A percentile compares a stretch with the other conserved stretches of the same genome.
Evolutionary conservation across 2,888 invertebrate genomes (phyloP).

Genomic region (Octonoba sinensis): DNA sequence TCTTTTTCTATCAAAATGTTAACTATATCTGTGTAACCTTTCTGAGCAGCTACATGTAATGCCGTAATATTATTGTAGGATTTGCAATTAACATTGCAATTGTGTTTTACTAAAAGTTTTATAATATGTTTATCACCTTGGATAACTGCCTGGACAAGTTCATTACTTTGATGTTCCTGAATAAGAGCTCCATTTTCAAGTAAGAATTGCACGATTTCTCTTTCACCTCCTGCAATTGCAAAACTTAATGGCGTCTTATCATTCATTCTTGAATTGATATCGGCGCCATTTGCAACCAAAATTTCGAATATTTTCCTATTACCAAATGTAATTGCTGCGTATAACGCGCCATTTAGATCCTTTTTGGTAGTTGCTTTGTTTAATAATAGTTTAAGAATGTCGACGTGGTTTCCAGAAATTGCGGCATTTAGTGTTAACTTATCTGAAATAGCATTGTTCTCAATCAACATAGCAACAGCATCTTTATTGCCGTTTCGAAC

Average conservation of each 20-base stretch:
- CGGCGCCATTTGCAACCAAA: constrained; percentile 1
- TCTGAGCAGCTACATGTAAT: background rate
- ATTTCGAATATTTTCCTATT: background rate
- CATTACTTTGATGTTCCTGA: background rate
- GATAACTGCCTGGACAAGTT: background rate
- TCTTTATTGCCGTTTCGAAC: background rate
- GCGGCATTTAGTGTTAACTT: background rate
- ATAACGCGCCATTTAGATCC: background rate
- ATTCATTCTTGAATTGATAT: no score
- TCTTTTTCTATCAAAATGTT: background rate
- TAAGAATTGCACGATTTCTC: no score
- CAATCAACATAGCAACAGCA: background rate
- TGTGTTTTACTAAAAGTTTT: constrained; percentile 77
- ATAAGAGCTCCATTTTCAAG: no score
- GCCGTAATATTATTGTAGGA: background rate
- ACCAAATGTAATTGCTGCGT: background rate
- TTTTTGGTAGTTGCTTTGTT: no score
- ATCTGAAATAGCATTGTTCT: background rate
- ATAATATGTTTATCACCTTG: constrained; percentile 28
- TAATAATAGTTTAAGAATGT: no score
- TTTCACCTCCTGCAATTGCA: no score
- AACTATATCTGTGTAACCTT: constrained; percentile 9
- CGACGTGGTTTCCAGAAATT: no score
- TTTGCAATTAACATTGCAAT: constrained; percentile 79
- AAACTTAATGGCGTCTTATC: no score